Evolutionary conservation across 2,113 vertebrate species (phyloP), one percentile per base, ranked within the genome.

Genomic region (Ammospiza caudacuta): DNA sequence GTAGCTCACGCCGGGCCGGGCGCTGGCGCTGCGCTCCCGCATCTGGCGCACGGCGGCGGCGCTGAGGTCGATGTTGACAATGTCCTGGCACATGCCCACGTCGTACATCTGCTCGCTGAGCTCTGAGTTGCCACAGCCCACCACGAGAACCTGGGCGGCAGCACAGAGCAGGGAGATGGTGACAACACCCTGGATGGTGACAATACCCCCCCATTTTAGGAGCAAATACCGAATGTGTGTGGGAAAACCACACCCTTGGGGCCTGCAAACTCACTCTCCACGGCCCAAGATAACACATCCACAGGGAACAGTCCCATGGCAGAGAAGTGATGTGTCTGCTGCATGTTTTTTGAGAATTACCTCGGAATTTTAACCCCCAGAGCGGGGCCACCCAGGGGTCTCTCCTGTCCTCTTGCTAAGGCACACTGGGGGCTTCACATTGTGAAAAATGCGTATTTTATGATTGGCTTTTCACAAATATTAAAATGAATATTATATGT

Each of bases 121-220:
- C 94, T 99, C 99, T 0, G 99, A 99, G 98, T 99, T 99, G 27
- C 99, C 99, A 16, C 99, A 99, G 46, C 99, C 99, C n/a, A 99
- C 98, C 94, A 99, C 99, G 49, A 99, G 96, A 27, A 99, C 99
- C 99, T 99, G 93, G 15, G 31, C n/a, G 76, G 39, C 0, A 0
- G 46, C 59, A 59, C 4, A 83, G 68, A 46, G 46, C 17, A 39
- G 23, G 0, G 0, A 0, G 11, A 52, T 3, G 25, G 37, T 11
- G 24, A 80, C 9, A 69, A 31, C 2, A 0, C 37, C 41, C 41
- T 4, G n/a, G 18, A n/a, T 41, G 39, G 39, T 41, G 39, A 41
- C 39, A 66, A 74, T 0, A 1, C 0, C 1, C 29, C 41, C 0
- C 37, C 2, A 0, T 33, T 46, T 81, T 4, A 49, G 1, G 4